Evolutionary conservation across 2,888 invertebrate genomes (phyloP).

Genomic region (Pterostichus madidus): DNA sequence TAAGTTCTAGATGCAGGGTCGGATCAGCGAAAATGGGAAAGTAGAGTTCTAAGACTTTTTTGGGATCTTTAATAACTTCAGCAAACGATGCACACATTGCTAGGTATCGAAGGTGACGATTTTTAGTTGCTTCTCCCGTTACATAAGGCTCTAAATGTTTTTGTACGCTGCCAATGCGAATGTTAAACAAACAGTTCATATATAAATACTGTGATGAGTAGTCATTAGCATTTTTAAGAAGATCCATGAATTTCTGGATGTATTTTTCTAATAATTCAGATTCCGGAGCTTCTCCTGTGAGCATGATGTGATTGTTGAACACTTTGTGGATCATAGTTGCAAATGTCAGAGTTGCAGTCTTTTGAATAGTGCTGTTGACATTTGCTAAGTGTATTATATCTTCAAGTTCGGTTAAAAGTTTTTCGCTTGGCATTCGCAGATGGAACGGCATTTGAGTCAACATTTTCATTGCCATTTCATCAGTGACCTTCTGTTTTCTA

Average conservation of each 20-base stretch:
- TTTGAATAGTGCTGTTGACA: constrained; percentile 71
- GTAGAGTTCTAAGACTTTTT: constrained; percentile 73
- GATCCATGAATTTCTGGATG: constrained; percentile 64
- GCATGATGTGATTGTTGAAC: constrained; percentile 62
- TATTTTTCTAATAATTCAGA: constrained; percentile 45
- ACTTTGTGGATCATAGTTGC: constrained; percentile 76
- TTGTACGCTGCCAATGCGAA: constrained; percentile 73
- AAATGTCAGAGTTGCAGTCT: constrained; percentile 76
- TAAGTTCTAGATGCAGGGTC: constrained; percentile 74
- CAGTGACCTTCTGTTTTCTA: constrained; percentile 73
- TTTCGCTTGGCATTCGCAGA: constrained; percentile 75
- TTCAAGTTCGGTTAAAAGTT: constrained; percentile 74
- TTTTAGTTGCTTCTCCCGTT: constrained; percentile 73
- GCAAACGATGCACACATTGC: constrained; percentile 76
- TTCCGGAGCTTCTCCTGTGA: background rate
- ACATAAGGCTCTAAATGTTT: constrained; percentile 76
- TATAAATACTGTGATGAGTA: constrained; percentile 76
- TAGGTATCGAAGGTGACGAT: constrained; percentile 74
- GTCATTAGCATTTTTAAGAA: constrained; percentile 70
- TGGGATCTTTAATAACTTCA: constrained; percentile 70
- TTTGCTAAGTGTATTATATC: constrained; percentile 72
- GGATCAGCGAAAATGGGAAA: constrained; percentile 78
- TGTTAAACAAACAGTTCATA: constrained; percentile 77
- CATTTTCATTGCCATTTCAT: constrained; percentile 73
- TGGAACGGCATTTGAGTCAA: constrained; percentile 76